Conservation (phyloP, 1,140 invertebrate genomes). For the Cardiocondyla obscurior region DNA sequence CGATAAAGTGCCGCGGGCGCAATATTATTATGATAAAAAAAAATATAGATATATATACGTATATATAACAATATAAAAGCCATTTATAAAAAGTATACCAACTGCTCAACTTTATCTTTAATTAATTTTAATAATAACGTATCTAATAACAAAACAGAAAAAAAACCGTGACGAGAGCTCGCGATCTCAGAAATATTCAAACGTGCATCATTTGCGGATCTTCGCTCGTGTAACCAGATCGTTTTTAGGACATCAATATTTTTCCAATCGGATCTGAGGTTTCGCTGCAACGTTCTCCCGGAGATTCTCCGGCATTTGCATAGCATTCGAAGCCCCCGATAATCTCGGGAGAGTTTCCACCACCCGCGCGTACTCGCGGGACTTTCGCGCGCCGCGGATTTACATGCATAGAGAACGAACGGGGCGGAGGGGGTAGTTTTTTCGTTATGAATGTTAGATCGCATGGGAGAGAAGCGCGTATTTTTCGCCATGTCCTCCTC, state of each 20-base stretch:
- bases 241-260: background rate
- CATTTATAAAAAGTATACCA: too few relatives aligned
- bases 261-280: background rate
- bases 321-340: background rate
- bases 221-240: background rate
- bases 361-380: background rate
- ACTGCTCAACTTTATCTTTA: too few relatives aligned
- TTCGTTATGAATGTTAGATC: constrained; percentile 33
- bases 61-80: too few relatives aligned
- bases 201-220: background rate
- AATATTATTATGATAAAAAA: background rate
- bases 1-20: background rate
- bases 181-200: background rate
- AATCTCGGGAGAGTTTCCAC: constrained; percentile 2
- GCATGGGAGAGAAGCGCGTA: background rate
- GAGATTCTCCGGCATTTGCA: background rate
- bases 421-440: too few relatives aligned
- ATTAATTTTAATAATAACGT: too few relatives aligned
- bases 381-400: constrained; percentile 41
- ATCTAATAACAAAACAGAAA: background rate
- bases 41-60: too few relatives aligned
- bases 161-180: too few relatives aligned
- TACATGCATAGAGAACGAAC: background rate
- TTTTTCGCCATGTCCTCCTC: constrained; percentile 9
- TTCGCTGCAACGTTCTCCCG: background rate